Conservation (phyloP, 2,113 vertebrate species). For the Rafetus swinhoei region DNA sequence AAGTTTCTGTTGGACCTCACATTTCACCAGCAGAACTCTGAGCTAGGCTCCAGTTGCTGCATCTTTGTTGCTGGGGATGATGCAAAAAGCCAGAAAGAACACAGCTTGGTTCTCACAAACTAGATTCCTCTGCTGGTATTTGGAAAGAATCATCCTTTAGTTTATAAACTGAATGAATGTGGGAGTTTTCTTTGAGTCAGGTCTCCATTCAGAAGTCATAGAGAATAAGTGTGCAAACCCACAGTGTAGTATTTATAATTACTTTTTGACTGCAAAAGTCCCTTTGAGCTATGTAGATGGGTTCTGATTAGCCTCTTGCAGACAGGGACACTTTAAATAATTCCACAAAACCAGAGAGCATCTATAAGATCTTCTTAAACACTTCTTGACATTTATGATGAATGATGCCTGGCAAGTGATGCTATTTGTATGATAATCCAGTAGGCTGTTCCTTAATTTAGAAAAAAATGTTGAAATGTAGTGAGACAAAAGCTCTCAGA, state of each 20-base stretch:
- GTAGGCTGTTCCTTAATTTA: not conserved
- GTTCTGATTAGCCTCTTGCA: not conserved
- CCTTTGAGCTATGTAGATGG: not conserved
- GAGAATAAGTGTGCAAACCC: not conserved
- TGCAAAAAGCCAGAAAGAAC: not conserved
- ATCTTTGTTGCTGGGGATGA: not conserved
- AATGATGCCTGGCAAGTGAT: not conserved
- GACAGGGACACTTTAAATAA: not conserved
- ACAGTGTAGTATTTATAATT: not conserved
- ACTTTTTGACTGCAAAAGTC: not conserved
- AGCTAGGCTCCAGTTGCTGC: not conserved
- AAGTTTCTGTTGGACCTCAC: not conserved
- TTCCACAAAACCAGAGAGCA: not conserved
- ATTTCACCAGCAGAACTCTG: not conserved
- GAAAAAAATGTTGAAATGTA: slow-evolving; percentile 8
- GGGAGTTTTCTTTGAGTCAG: not conserved
- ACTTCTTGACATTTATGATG: not conserved
- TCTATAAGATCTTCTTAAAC: not conserved
- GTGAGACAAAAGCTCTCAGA: slow-evolving; percentile 5
- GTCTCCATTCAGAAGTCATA: not conserved
- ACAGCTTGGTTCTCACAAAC: not conserved
- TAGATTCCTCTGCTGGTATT: not conserved
- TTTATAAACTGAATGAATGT: not conserved
- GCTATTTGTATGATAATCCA: not conserved
- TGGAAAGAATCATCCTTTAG: not conserved